Percentiles rank a stretch among this genome's conserved stretches.
These are phyloP conservation scores for Phaetusa simplex DNA, from an alignment of 2,113 vertebrate genomes.

Conservation along the genomic window DNA sequence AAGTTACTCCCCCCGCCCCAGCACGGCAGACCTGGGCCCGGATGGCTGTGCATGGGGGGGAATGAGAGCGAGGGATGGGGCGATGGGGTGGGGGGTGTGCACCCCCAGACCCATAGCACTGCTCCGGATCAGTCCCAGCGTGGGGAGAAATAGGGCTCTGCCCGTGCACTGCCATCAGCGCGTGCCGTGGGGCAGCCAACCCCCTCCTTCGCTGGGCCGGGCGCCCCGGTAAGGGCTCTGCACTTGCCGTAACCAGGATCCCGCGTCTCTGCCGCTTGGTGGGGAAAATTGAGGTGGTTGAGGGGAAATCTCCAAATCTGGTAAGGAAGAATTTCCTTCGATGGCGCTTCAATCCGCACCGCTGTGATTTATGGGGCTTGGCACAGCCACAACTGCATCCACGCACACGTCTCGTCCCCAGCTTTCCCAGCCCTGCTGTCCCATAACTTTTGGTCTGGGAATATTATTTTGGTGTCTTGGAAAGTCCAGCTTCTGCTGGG, in stretches of 20 bases:
- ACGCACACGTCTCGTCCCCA: not conserved
- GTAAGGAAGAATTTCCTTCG: not conserved
- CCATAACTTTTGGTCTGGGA: not conserved
- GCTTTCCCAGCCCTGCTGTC: not conserved
- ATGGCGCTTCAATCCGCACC: not conserved
- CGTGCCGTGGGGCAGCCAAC: fast-evolving
- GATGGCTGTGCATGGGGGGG: not conserved
- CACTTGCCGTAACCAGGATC: not conserved
- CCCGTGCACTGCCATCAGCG: fast-evolving
- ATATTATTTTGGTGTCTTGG: not conserved
- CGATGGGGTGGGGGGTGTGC: fast-evolving
- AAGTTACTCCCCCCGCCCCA: conserved; percentile 11
- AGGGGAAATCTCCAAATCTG: not conserved
- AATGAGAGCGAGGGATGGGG: not conserved
- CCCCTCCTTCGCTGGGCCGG: fast-evolving
- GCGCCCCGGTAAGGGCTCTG: not conserved
- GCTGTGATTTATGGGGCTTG: not conserved
- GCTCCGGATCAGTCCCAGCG: not conserved
- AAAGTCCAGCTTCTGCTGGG: not conserved
- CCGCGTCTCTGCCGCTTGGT: fast-evolving
- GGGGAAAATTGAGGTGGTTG: not conserved
- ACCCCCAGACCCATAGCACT: not conserved
- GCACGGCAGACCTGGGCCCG: not conserved
- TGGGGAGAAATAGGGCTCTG: fast-evolving
- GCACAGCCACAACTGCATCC: not conserved